Evolutionary conservation across 1,140 invertebrate genomes (phyloP).

Genomic region (Eumaeus atala): DNA sequence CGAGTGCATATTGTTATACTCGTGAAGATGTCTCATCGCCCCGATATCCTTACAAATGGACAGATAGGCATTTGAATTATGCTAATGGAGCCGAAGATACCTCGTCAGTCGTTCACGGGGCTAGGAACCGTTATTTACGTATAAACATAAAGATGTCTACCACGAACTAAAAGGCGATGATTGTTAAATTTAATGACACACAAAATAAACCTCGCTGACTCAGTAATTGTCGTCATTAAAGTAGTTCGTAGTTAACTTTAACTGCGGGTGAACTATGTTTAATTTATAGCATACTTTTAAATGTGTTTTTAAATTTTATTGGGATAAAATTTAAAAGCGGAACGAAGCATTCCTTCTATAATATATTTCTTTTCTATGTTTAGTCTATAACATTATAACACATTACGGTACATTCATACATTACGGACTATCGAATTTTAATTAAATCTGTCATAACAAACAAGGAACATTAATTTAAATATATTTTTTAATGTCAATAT

Average conservation of each 20-base stretch:
- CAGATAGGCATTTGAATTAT: constrained; percentile 45
- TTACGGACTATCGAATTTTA: no score
- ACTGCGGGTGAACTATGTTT: not conserved
- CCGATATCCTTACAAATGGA: constrained; percentile 4
- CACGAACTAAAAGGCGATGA: constrained; percentile 49
- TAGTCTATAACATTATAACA: no score
- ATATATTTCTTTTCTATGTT: no score
- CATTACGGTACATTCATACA: no score
- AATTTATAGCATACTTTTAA: not conserved
- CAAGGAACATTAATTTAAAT: no score
- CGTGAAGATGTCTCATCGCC: not conserved
- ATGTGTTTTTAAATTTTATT: constrained; percentile 6
- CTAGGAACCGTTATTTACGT: constrained; percentile 42
- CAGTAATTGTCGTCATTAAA: constrained; percentile 2
- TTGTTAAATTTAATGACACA: constrained; percentile 40
- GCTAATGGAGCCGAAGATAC: constrained; percentile 50
- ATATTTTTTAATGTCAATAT: no score
- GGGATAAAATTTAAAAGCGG: not conserved
- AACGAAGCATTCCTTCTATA: no score
- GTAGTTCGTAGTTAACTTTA: not conserved
- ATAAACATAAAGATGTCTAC: constrained; percentile 56
- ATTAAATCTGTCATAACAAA: no score
- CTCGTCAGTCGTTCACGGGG: constrained; percentile 19
- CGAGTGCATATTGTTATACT: not conserved
- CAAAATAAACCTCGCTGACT: not conserved